These are phyloP conservation scores for Thumatha senex DNA, from an alignment of 2,888 invertebrate species.

Conservation along the genomic window DNA sequence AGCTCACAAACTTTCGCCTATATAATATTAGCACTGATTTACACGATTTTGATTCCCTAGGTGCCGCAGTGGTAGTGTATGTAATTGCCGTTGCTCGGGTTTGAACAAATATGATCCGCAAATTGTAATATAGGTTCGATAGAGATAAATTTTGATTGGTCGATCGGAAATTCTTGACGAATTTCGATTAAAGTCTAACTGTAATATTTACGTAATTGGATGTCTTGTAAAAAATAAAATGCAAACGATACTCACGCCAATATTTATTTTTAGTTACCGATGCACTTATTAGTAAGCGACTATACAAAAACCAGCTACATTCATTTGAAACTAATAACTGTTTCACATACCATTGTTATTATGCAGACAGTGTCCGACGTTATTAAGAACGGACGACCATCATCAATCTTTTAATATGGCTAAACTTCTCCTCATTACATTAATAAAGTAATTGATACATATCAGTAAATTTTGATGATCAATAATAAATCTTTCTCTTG, in stretches of 20 bases:
- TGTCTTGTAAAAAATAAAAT: too few relatives aligned
- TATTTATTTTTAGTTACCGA: not conserved
- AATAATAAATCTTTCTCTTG: slow-evolving; percentile 21
- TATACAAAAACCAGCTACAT: not conserved
- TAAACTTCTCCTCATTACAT: slow-evolving; percentile 29
- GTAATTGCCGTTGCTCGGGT: too few relatives aligned
- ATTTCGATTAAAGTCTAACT: too few relatives aligned
- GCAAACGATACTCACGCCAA: not conserved
- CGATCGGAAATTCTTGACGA: too few relatives aligned
- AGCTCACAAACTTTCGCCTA: too few relatives aligned
- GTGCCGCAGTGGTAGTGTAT: too few relatives aligned
- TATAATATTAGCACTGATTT: too few relatives aligned
- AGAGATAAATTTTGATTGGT: too few relatives aligned
- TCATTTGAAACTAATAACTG: not conserved
- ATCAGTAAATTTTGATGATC: slow-evolving; percentile 24
- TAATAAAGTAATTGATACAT: slow-evolving; percentile 36
- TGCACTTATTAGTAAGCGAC: not conserved
- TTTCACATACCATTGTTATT: slow-evolving; percentile 1
- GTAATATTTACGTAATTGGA: too few relatives aligned
- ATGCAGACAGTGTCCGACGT: slow-evolving; percentile 3
- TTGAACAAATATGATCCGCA: too few relatives aligned
- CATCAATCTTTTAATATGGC: slow-evolving; percentile 27
- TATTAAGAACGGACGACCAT: slow-evolving; percentile 12
- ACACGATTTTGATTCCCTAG: not conserved
- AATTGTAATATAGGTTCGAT: too few relatives aligned